phyloP scores from a whole-genome alignment of 2,888 invertebrate species.

The Synergus itoensis region DNA sequence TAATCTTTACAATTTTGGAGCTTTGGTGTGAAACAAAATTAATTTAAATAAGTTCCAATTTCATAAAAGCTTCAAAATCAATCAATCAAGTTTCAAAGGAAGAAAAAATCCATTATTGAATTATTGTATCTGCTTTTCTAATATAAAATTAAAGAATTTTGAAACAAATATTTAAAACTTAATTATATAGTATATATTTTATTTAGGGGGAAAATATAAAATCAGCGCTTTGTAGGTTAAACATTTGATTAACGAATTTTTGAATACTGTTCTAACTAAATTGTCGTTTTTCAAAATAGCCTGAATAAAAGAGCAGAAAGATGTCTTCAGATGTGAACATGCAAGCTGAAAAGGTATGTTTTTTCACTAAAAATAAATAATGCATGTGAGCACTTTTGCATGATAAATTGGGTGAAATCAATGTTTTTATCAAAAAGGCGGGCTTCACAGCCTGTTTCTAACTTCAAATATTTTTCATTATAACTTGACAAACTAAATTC shows the following conservation, averaged over 20 bases:
- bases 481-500: constrained; percentile 24
- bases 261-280: constrained; percentile 14
- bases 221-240: too few relatives aligned
- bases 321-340: constrained; percentile 74
- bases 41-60: neutral
- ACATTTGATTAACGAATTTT: neutral
- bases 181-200: too few relatives aligned
- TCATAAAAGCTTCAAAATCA: neutral
- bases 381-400: constrained; percentile 56
- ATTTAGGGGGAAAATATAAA: too few relatives aligned
- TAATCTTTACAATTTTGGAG: neutral
- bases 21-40: neutral
- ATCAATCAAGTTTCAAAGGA: neutral
- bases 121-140: too few relatives aligned
- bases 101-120: too few relatives aligned
- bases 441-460: neutral
- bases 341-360: constrained; percentile 71
- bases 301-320: constrained; percentile 44
- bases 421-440: neutral
- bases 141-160: too few relatives aligned
- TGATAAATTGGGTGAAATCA: constrained; percentile 52
- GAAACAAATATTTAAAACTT: too few relatives aligned
- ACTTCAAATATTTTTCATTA: neutral
- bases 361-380: neutral
- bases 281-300: constrained; percentile 35